A percentile compares a stretch with the other conserved stretches of the same genome.
Evolutionary conservation across 2,113 vertebrate genomes (phyloP).

Genomic region (Cyphomyrus discorhynchus): DNA sequence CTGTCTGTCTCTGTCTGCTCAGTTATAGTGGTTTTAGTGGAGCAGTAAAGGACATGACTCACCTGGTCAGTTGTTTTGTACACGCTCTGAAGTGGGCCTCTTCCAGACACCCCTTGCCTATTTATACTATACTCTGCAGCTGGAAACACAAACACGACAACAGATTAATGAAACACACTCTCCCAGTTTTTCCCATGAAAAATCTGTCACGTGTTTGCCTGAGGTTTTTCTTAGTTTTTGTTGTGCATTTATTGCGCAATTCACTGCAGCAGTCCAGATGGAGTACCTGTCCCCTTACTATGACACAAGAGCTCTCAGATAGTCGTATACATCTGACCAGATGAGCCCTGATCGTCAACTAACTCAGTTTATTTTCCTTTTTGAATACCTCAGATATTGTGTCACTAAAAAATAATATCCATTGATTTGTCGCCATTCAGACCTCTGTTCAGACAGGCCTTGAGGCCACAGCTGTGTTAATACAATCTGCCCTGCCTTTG

Average conservation of each 20-base stretch:
- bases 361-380: not conserved
- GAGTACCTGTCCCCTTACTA: not conserved
- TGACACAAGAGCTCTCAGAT: not conserved
- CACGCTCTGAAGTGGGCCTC: constrained; percentile 67
- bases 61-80: constrained; percentile 80
- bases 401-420: not conserved
- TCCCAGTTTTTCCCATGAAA: not conserved
- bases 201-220: not conserved
- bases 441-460: not conserved
- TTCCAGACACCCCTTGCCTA: constrained; percentile 61
- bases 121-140: constrained; percentile 43
- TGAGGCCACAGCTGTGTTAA: not conserved
- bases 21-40: not conserved
- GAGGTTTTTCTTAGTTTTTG: not conserved
- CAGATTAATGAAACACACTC: not conserved
- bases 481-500: not conserved
- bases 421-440: not conserved
- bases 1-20: not conserved
- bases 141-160: constrained; percentile 29
- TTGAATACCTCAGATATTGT: not conserved
- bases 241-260: not conserved
- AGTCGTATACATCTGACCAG: not conserved
- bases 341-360: not conserved
- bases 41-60: constrained; percentile 24
- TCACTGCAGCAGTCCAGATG: not conserved